Percentiles rank a stretch among this genome's conserved stretches.
Conservation (phyloP, 2,888 invertebrate genomes). For the Eilema sororculum region DNA sequence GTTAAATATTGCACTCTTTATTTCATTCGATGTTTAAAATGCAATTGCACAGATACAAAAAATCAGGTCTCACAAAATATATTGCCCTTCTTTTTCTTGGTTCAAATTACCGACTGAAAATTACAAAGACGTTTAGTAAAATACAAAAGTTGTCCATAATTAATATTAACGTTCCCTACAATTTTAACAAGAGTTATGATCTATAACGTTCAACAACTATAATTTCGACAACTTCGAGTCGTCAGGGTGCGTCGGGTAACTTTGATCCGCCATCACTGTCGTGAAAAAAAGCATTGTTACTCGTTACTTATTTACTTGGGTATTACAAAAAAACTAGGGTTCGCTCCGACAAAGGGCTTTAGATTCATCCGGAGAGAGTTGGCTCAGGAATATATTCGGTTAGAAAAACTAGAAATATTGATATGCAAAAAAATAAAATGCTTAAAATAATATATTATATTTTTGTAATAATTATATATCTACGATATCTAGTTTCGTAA, state of each 20-base stretch:
- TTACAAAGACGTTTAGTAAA: constrained; percentile 9
- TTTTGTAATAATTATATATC: too few species aligned
- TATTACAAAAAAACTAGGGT: constrained; percentile 34
- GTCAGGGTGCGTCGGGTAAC: constrained; percentile 21
- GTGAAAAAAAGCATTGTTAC: constrained; percentile 27
- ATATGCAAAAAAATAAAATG: neutral
- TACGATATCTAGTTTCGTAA: too few species aligned
- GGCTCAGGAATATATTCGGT: constrained; percentile 50
- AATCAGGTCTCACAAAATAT: neutral
- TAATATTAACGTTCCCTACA: constrained; percentile 20
- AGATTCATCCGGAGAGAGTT: constrained; percentile 32
- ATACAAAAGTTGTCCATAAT: constrained; percentile 22
- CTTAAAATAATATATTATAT: too few species aligned
- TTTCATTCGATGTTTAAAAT: too few species aligned
- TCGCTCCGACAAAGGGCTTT: constrained; percentile 46
- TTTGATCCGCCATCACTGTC: constrained; percentile 46
- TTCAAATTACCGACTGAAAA: neutral
- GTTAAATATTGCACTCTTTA: too few species aligned
- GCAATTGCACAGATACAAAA: neutral
- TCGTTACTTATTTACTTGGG: constrained; percentile 32
- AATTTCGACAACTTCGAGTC: constrained; percentile 33
- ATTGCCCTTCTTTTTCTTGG: neutral
- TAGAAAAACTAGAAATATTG: too few species aligned
- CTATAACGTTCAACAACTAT: constrained; percentile 34
- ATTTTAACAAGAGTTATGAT: constrained; percentile 39